Conservation (phyloP, 2,888 invertebrate genomes). For the Parnassius glacialis region DNA sequence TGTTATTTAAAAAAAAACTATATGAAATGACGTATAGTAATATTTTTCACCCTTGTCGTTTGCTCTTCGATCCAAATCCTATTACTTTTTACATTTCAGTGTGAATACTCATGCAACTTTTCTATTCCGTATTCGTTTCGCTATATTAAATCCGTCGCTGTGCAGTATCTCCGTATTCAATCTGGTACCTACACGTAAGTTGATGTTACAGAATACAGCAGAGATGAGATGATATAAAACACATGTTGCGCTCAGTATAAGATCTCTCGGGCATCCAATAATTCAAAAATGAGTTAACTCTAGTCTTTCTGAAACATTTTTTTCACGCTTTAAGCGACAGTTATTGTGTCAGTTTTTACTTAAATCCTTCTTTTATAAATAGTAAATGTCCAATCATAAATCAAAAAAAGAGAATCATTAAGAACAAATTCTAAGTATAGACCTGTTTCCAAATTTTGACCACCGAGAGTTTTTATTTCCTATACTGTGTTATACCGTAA, state of each 20-base stretch:
- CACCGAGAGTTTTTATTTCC: too few species aligned
- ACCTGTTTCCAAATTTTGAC: too few species aligned
- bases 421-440: too few species aligned
- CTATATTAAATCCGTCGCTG: slow-evolving; percentile 66
- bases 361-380: too few species aligned
- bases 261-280: slow-evolving; percentile 57
- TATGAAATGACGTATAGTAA: background rate
- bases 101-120: slow-evolving; percentile 50
- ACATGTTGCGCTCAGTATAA: slow-evolving; percentile 67
- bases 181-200: slow-evolving; percentile 52
- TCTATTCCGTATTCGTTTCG: slow-evolving; percentile 58
- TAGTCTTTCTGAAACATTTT: slow-evolving; percentile 54
- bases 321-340: slow-evolving; percentile 44
- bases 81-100: slow-evolving; percentile 73
- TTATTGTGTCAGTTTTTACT: too few species aligned
- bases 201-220: slow-evolving; percentile 60
- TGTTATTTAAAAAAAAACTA: background rate
- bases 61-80: slow-evolving; percentile 70
- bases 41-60: slow-evolving; percentile 31
- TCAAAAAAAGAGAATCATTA: too few species aligned
- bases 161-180: slow-evolving; percentile 67
- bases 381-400: too few species aligned
- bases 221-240: slow-evolving; percentile 67
- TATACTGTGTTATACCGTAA: too few species aligned
- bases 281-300: slow-evolving; percentile 69